Conservation (phyloP, 2,888 invertebrate species). For the Parnassius smintheus region DNA sequence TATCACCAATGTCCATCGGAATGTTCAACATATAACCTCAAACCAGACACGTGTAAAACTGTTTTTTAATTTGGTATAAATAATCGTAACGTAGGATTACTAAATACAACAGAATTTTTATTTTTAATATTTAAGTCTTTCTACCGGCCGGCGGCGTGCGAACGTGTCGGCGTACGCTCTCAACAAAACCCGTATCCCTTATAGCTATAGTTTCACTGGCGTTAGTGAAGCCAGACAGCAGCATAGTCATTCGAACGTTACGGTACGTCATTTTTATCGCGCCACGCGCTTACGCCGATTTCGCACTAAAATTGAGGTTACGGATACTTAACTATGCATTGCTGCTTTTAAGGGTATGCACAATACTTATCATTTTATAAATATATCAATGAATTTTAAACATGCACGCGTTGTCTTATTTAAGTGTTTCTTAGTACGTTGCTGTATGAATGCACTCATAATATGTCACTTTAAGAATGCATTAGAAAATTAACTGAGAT, state of each 20-base stretch:
- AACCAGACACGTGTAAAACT: constrained; percentile 7
- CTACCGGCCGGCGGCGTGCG: constrained; percentile 17
- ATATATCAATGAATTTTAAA: constrained; percentile 2
- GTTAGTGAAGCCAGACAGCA: constrained; percentile 17
- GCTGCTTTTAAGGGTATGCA: neutral
- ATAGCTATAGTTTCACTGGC: constrained; percentile 15
- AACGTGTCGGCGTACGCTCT: constrained; percentile 10
- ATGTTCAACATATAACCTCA: constrained; percentile 9
- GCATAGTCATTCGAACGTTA: constrained; percentile 16
- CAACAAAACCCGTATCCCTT: constrained; percentile 8
- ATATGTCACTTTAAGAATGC: constrained; percentile 10
- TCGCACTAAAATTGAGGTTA: constrained; percentile 13
- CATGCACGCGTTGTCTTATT: neutral
- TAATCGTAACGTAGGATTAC: neutral
- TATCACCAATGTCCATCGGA: constrained; percentile 11
- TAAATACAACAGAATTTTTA: neutral
- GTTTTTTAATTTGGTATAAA: neutral
- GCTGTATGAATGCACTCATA: neutral
- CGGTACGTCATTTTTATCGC: constrained; percentile 24
- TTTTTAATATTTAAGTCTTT: constrained; percentile 4
- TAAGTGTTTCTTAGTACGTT: neutral
- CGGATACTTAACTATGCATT: constrained; percentile 8
- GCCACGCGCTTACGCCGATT: constrained; percentile 27
- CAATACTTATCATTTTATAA: neutral
- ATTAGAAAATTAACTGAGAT: constrained; percentile 10